phyloP scores from a whole-genome alignment of 2,797 vertebrate genomes.

The Falco biarmicus region DNA sequence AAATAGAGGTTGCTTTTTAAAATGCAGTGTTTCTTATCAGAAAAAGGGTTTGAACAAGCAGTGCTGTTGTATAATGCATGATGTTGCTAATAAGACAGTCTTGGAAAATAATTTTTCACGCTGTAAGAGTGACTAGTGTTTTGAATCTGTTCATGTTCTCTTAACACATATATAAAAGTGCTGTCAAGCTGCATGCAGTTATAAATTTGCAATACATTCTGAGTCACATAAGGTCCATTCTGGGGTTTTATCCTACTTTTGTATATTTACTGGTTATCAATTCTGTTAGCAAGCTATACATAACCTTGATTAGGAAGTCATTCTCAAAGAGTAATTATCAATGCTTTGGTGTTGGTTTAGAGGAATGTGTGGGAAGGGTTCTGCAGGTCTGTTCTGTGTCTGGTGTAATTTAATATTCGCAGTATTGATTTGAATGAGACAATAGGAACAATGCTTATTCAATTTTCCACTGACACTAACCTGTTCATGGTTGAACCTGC shows the following conservation, averaged over 20 bases:
- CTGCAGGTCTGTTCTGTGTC: background rate
- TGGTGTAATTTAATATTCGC: slow-evolving; percentile 43
- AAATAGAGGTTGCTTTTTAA: slow-evolving; percentile 80
- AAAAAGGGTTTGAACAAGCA: slow-evolving; percentile 77
- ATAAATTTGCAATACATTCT: slow-evolving; percentile 15
- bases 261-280: slow-evolving; percentile 4
- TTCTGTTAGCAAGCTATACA: background rate
- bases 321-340: slow-evolving; percentile 15
- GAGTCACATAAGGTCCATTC: background rate
- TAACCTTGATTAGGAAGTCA: slow-evolving; percentile 38
- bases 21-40: slow-evolving; percentile 81
- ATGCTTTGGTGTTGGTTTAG: background rate
- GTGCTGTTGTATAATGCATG: slow-evolving; percentile 80
- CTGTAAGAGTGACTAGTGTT: slow-evolving; percentile 60
- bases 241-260: slow-evolving; percentile 20
- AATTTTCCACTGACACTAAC: background rate
- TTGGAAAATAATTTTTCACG: slow-evolving; percentile 70
- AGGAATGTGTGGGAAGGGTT: background rate
- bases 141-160: slow-evolving; percentile 52
- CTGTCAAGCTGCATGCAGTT: background rate
- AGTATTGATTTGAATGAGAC: slow-evolving; percentile 37
- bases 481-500: background rate
- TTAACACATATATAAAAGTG: slow-evolving; percentile 13
- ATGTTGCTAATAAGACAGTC: slow-evolving; percentile 77
- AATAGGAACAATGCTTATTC: slow-evolving; percentile 4